Percentiles rank a stretch among this genome's conserved stretches.
Conservation (phyloP, 2,113 vertebrate species). For the Macquaria australasica region DNA sequence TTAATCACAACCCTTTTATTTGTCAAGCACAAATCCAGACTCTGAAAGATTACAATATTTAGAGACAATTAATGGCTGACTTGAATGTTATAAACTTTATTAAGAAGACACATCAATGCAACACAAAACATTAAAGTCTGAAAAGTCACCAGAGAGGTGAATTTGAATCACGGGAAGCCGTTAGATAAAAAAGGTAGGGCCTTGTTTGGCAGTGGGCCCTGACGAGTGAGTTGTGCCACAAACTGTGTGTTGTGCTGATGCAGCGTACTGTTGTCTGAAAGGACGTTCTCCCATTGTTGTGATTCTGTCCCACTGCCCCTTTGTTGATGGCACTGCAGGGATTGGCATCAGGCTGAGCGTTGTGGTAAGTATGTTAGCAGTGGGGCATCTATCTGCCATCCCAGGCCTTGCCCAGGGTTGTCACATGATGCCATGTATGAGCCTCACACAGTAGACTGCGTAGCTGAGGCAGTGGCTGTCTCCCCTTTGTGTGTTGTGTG, state of each 20-base stretch:
- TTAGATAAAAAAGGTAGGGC: background rate
- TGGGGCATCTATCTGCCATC: constrained; percentile 42
- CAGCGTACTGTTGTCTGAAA: constrained; percentile 60
- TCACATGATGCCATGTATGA: constrained; percentile 48
- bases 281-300: constrained; percentile 58
- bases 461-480: constrained; percentile 39
- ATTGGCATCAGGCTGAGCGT: constrained; percentile 74
- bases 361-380: constrained; percentile 73
- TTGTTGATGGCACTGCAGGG: constrained; percentile 71
- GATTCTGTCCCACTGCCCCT: constrained; percentile 64
- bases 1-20: background rate
- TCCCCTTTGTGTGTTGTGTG: background rate
- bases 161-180: background rate
- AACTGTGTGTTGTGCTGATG: constrained; percentile 51
- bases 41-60: too few relatives aligned
- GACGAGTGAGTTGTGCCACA: background rate
- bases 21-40: background rate
- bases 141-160: background rate
- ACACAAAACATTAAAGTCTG: background rate
- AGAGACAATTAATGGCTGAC: background rate
- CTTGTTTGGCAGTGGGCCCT: background rate
- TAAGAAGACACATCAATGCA: background rate
- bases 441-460: constrained; percentile 33
- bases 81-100: background rate
- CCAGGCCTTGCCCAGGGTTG: constrained; percentile 19